A percentile compares a stretch with the other conserved stretches of the same genome.
Evolutionary conservation across 2,888 invertebrate genomes (phyloP).

Genomic region (Bugulina stolonifera): DNA sequence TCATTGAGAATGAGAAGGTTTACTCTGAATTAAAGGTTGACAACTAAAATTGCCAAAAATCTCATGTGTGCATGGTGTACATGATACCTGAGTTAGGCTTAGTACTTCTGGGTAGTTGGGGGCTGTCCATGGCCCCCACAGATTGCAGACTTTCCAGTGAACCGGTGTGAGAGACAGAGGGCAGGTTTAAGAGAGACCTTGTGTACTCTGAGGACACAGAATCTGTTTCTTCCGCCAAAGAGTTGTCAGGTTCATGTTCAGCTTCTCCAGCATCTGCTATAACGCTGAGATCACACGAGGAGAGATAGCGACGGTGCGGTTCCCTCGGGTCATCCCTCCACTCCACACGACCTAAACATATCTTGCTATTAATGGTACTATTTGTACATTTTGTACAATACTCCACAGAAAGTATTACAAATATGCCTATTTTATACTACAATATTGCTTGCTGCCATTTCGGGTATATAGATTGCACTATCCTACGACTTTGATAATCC

Average conservation of each 20-base stretch:
- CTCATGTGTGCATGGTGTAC: too few relatives aligned
- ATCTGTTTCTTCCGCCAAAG: neutral
- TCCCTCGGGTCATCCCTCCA: slow-evolving; percentile 25
- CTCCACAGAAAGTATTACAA: too few relatives aligned
- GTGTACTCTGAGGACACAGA: slow-evolving; percentile 16
- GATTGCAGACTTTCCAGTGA: neutral
- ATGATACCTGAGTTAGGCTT: too few relatives aligned
- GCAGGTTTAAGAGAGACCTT: neutral
- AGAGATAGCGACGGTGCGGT: neutral
- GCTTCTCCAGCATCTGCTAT: slow-evolving; percentile 18
- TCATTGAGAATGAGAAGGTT: too few relatives aligned
- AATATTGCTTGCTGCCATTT: too few relatives aligned
- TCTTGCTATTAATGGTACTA: too few relatives aligned
- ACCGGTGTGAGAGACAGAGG: neutral
- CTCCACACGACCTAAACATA: slow-evolving; percentile 25
- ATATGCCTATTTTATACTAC: too few relatives aligned
- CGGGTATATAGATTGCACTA: too few relatives aligned
- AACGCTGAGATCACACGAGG: slow-evolving; percentile 16
- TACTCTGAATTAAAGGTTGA: too few relatives aligned
- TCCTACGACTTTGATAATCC: too few relatives aligned
- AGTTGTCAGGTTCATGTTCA: neutral
- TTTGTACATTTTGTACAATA: too few relatives aligned
- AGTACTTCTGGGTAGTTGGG: neutral
- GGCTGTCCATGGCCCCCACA: neutral
- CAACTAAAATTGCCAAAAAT: too few relatives aligned